Evolutionary conservation across 1,140 invertebrate genomes (phyloP), one percentile per base, ranked within the genome.

Genomic region (Drosophila pseudoananassae): DNA sequence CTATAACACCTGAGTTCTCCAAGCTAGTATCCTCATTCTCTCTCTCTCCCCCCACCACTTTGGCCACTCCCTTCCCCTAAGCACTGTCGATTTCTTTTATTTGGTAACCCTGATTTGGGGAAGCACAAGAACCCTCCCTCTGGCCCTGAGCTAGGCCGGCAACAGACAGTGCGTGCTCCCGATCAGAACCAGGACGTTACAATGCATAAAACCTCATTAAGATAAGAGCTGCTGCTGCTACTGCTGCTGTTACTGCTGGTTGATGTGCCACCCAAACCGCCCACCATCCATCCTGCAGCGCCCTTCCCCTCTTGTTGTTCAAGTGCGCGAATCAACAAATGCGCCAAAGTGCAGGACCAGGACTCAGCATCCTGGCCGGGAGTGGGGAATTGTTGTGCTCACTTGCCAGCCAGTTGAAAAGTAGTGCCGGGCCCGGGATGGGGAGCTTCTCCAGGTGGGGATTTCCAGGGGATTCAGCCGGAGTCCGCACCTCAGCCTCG

Each of bases 171-270:
- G n/a, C n/a, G n/a, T n/a, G n/a, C n/a, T n/a, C n/a, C n/a, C n/a
- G n/a, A n/a, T n/a, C n/a, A n/a, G n/a, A n/a, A n/a, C n/a, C n/a
- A n/a, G n/a, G n/a, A n/a, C n/a, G n/a, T n/a, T n/a, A n/a, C n/a
- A n/a, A n/a, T n/a, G 84, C 84, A 89, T 89, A 89, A 89, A 78
- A 89, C 80, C 84, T 89, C 84, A 89, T 89, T 89, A 89, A 89
- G 84, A 89, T 89, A 89, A 89, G 84, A 89, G 85, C 84, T 71
- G 69, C 60, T 54, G 60, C 36, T 51, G 57, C 40, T 51, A 43
- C 53, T 74, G 63, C 36, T 64, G 57, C 40, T 58, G 47, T 27
- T 65, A 55, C 38, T 58, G 43, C 38, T 66, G 54, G 50, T 27
- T 55, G 49, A 14, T 54, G 45, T 56, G 57, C 51, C 61, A 27